Base-by-base conservation (phyloP, 2,888 invertebrate species). In the Synergus umbraculus region DNA sequence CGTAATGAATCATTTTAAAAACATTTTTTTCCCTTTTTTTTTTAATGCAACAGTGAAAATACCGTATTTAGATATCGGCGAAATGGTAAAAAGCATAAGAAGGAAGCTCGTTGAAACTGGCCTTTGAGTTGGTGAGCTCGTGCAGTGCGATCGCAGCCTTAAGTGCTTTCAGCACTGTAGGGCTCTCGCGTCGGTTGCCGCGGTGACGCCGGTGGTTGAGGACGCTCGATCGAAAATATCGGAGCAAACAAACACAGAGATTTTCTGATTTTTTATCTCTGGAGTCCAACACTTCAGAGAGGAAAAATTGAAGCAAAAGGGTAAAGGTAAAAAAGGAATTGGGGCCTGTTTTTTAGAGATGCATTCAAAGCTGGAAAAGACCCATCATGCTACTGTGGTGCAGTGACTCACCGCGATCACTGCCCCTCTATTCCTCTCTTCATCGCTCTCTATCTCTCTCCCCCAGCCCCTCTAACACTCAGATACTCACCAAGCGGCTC, bases 361-460 rank as follows among this genome's bases (percentile, higher is more conserved):
- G 22, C 1, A 49, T n/a, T 73, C 10, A 22, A 4, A 73, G 37
- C 54, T 54, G 18, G 54, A 73, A 73, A 69, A 73, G 73, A 54
- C 73, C 73, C 78, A 84, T 87, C 81, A 83, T 83, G 83, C 81
- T 83, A 85, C 84, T 82, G 85, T 78, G 79, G 83, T 84, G 85
- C 88, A 88, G 88, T 89, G 89, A 90, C 88, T 90, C 88, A 88
- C 88, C 83, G 86, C 83, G 82, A 80, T 81, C 78, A 82, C 79
- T 77, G 83, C 84, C 85, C 85, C 79, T 83, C 83, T 81, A 80
- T 79, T 76, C 82, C 82, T 79, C 80, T 79, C 81, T 81, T 81
- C 77, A 67, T 81, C 79, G 76, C 77, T 81, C 78, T 76, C 67
- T 79, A 73, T 73, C 73, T 73, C 73, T 73, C 29, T 73, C 29